Evolutionary conservation across 2,888 invertebrate genomes (phyloP).

Genomic region (Sceliomorpha sp.): DNA sequence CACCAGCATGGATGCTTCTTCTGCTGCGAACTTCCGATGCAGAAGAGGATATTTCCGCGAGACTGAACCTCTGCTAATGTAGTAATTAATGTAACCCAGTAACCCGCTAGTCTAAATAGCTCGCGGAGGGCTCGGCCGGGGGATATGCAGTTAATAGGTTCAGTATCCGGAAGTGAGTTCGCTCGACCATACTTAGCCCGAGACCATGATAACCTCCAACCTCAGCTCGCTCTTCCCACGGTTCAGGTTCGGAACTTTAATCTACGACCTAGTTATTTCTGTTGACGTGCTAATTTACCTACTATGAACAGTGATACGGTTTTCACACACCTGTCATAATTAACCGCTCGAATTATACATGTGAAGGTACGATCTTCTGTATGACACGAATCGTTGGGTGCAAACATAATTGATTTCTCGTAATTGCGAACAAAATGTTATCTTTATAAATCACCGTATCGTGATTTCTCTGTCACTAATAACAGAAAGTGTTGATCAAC

Average conservation of each 20-base stretch:
- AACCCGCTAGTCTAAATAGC: conserved; percentile 61
- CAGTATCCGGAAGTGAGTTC: conserved; percentile 48
- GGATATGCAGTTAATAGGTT: conserved; percentile 59
- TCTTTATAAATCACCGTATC: too few species aligned
- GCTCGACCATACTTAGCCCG: conserved; percentile 13
- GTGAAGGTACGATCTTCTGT: too few species aligned
- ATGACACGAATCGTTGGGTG: too few species aligned
- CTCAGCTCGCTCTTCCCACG: conserved; percentile 9
- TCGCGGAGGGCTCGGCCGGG: conserved; percentile 50
- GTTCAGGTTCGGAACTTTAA: conserved; percentile 3
- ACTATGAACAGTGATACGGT: background rate
- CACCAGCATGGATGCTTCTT: background rate
- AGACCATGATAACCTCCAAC: conserved; percentile 29
- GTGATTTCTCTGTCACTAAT: too few species aligned
- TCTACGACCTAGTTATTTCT: conserved; percentile 6
- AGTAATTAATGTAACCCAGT: conserved; percentile 64
- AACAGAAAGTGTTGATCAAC: too few species aligned
- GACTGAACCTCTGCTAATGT: conserved; percentile 36
- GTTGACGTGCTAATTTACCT: background rate
- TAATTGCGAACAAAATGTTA: too few species aligned
- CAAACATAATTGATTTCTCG: too few species aligned
- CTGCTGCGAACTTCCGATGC: background rate
- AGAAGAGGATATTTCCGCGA: conserved; percentile 15
- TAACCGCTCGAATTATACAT: too few species aligned
- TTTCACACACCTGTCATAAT: too few species aligned